These are phyloP conservation scores for Bellardia bayeri DNA, from an alignment of 2,888 invertebrate genomes.

Conservation along the genomic window DNA sequence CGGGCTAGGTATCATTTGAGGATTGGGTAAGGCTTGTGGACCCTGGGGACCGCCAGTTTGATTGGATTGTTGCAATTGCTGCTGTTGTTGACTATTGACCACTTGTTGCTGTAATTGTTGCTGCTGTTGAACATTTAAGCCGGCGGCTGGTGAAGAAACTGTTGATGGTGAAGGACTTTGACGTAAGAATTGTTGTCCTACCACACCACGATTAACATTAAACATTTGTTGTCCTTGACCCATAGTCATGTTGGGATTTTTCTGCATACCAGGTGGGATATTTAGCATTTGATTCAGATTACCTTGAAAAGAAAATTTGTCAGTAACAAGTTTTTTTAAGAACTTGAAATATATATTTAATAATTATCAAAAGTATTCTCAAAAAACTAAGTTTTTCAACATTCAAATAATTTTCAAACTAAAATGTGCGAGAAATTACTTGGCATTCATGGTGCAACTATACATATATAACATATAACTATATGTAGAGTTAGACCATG, in stretches of 20 bases:
- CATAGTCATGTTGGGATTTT: constrained; percentile 82
- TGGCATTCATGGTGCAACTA: too few species aligned
- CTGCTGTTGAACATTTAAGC: constrained; percentile 77
- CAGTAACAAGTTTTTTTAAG: too few species aligned
- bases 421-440: too few species aligned
- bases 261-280: constrained; percentile 82
- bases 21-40: constrained; percentile 80
- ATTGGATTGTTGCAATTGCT: constrained; percentile 76
- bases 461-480: too few species aligned
- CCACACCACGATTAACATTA: constrained; percentile 86
- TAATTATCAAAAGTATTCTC: too few species aligned
- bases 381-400: too few species aligned
- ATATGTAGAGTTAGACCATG: too few species aligned
- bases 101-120: constrained; percentile 76
- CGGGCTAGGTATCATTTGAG: constrained; percentile 89
- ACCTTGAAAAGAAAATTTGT: constrained; percentile 57
- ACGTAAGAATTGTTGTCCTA: constrained; percentile 89
- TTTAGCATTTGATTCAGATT: constrained; percentile 82
- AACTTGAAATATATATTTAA: too few species aligned
- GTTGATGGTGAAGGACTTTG: constrained; percentile 90
- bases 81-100: constrained; percentile 80
- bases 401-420: too few species aligned
- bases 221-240: constrained; percentile 85
- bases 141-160: constrained; percentile 84
- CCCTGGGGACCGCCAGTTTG: constrained; percentile 77